phyloP scores from a whole-genome alignment of 2,797 vertebrate species.

The Crenichthys baileyi region DNA sequence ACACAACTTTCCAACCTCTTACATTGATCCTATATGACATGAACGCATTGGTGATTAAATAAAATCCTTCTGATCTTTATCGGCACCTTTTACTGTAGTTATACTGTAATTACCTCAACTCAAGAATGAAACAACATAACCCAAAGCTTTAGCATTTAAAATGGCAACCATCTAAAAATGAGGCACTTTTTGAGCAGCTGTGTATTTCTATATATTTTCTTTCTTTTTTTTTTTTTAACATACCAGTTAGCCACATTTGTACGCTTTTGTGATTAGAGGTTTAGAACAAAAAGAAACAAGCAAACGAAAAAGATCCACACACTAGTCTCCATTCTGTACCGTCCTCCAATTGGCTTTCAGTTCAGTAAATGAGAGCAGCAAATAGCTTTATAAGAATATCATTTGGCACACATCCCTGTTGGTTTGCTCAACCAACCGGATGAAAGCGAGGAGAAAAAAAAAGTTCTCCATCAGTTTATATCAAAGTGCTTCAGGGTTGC shows the following conservation, averaged over 20 bases:
- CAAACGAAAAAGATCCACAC: conserved; percentile 20
- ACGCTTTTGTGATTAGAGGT: conserved; percentile 38
- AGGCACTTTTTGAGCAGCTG: conserved; percentile 81
- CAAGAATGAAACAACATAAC: conserved; percentile 39
- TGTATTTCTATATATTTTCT: conserved; percentile 54
- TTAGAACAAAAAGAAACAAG: conserved; percentile 17
- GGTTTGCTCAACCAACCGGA: conserved; percentile 68
- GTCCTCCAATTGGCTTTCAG: conserved; percentile 71
- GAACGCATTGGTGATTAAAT: conserved; percentile 40
- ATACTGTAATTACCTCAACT: conserved; percentile 51
- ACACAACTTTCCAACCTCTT: not conserved
- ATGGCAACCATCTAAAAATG: conserved; percentile 74
- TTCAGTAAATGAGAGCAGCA: conserved; percentile 70
- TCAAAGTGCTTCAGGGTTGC: conserved; percentile 72
- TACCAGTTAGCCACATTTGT: conserved; percentile 47
- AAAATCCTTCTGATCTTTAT: conserved; percentile 29
- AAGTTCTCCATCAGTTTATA: conserved; percentile 56
- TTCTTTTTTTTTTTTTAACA: conserved; percentile 22
- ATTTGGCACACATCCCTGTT: conserved; percentile 75
- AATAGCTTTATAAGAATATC: conserved; percentile 62
- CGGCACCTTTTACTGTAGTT: conserved; percentile 30
- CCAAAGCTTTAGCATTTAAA: conserved; percentile 57
- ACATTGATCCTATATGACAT: conserved; percentile 31
- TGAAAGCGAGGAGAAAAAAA: conserved; percentile 50
- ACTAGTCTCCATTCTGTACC: conserved; percentile 48